phyloP scores from a whole-genome alignment of 2,888 invertebrate genomes.

The Macroteleia sp. region DNA sequence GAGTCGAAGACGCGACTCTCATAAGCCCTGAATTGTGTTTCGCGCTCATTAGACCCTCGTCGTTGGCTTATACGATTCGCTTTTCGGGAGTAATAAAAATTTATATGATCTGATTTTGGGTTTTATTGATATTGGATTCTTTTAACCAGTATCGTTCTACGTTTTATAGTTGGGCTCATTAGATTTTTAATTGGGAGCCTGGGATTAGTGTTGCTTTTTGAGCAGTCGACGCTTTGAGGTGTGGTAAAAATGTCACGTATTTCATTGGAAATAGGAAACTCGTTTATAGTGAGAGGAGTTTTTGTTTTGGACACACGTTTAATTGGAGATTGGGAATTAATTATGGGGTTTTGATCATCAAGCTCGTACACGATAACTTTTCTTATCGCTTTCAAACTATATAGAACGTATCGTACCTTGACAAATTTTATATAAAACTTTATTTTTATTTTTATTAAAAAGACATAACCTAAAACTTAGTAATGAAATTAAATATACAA shows the following conservation, averaged over 20 bases:
- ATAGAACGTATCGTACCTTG: too few species aligned
- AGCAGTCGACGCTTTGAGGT: constrained; percentile 6
- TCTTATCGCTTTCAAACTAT: not conserved
- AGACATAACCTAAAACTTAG: too few species aligned
- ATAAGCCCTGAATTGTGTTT: constrained; percentile 23
- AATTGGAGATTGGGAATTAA: constrained; percentile 9
- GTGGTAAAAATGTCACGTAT: constrained; percentile 55
- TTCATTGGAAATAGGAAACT: constrained; percentile 50
- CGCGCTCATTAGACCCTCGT: constrained; percentile 42
- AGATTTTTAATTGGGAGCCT: constrained; percentile 53
- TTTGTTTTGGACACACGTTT: constrained; percentile 8
- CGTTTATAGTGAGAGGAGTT: constrained; percentile 25
- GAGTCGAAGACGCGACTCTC: constrained; percentile 73
- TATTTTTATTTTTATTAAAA: too few species aligned
- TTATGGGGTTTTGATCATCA: constrained; percentile 11
- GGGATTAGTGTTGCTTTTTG: constrained; percentile 35
- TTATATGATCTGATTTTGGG: constrained; percentile 57
- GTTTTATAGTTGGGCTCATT: constrained; percentile 49
- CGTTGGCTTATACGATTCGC: constrained; percentile 16
- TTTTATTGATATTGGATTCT: constrained; percentile 57
- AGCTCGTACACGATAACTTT: not conserved
- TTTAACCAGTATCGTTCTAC: constrained; percentile 22
- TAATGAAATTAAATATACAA: too few species aligned
- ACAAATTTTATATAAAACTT: not conserved
- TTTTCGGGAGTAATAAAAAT: constrained; percentile 50